These are phyloP conservation scores for Latrodectus elegans DNA, from an alignment of 2,888 invertebrate genomes.

Conservation along the genomic window DNA sequence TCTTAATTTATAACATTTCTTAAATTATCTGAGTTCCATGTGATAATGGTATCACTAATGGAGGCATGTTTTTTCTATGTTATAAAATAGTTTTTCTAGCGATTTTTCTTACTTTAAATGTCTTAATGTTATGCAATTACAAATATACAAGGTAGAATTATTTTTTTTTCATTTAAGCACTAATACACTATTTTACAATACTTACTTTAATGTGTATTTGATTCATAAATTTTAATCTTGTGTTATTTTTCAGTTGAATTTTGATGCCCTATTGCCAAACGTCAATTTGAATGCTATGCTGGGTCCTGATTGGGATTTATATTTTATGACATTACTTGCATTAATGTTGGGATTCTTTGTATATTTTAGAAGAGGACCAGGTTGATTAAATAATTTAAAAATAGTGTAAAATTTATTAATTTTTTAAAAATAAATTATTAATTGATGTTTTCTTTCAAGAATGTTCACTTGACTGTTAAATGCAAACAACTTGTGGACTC, in stretches of 20 bases:
- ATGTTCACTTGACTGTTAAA: neutral
- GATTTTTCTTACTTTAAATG: too few relatives aligned
- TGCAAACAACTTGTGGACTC: neutral
- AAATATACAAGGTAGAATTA: too few relatives aligned
- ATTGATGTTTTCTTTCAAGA: neutral
- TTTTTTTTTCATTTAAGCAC: too few relatives aligned
- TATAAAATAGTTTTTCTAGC: too few relatives aligned
- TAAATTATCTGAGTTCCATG: too few relatives aligned
- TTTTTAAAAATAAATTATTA: neutral
- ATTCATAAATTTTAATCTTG: neutral
- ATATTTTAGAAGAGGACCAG: constrained; percentile 81
- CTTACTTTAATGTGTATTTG: neutral
- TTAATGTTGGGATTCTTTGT: constrained; percentile 88
- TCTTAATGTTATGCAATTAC: too few relatives aligned
- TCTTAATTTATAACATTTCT: too few relatives aligned
- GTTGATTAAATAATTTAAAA: constrained; percentile 26
- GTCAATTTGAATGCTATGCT: constrained; percentile 81
- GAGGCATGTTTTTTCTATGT: too few relatives aligned
- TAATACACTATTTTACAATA: too few relatives aligned
- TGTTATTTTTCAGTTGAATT: constrained; percentile 53
- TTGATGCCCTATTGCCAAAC: constrained; percentile 58
- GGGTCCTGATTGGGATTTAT: constrained; percentile 94
- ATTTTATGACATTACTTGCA: constrained; percentile 87
- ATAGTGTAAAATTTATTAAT: too few relatives aligned
- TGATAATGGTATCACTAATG: too few relatives aligned